These are phyloP conservation scores for Microcebus jonahi DNA, from an alignment of 2,113 vertebrate genomes.

Conservation along the genomic window DNA sequence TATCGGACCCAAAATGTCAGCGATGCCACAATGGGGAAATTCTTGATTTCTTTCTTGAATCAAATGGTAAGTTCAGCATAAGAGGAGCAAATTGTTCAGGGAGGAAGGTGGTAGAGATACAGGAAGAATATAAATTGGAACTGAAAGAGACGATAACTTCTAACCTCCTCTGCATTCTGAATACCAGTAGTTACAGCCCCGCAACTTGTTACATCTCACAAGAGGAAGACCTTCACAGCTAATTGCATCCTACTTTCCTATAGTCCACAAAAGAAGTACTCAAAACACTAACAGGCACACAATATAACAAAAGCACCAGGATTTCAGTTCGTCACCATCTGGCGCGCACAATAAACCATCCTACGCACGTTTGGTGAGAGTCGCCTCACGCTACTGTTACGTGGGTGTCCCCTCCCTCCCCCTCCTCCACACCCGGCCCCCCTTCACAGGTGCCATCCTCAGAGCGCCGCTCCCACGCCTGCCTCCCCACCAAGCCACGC, in stretches of 20 bases:
- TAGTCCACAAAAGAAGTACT: not conserved
- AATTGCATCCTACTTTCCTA: not conserved
- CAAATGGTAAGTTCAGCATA: not conserved
- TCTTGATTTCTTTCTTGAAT: not conserved
- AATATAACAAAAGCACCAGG: not conserved
- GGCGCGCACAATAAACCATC: not conserved
- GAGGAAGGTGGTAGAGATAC: not conserved
- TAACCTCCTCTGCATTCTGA: not conserved
- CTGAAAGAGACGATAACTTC: not conserved
- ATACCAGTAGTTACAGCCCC: not conserved
- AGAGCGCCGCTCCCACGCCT: not conserved
- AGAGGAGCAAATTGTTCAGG: conserved; percentile 11
- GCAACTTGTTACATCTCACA: not conserved
- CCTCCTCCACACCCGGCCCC: too few relatives aligned
- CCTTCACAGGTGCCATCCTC: not conserved
- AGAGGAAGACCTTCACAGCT: not conserved
- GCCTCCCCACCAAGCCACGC: not conserved
- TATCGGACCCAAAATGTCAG: not conserved
- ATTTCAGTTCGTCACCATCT: not conserved
- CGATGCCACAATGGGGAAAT: not conserved
- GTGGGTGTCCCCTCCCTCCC: too few relatives aligned
- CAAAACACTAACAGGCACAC: not conserved
- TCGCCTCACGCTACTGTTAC: not conserved
- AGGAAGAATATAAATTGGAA: not conserved
- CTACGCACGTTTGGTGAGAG: not conserved